Conservation (phyloP, 2,113 vertebrate species). For the Gila orcuttii region DNA sequence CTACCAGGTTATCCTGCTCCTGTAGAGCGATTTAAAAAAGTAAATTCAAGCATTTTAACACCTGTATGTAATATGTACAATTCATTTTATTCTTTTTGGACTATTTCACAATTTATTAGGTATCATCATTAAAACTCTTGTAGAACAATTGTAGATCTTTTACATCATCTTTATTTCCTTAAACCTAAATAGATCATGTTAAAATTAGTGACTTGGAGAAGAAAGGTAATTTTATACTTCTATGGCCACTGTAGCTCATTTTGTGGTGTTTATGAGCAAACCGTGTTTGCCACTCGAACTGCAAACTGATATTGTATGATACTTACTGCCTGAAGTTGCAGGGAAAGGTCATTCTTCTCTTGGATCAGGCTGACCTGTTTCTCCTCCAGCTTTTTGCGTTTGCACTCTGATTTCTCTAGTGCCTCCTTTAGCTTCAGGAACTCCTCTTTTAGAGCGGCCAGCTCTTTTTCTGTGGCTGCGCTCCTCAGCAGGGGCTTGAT, state of each 20-base stretch:
- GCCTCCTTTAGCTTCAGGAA: conserved; percentile 86
- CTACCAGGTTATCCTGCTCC: conserved; percentile 94
- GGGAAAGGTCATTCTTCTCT: conserved; percentile 91
- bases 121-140: neutral
- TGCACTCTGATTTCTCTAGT: conserved; percentile 86
- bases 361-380: conserved; percentile 88
- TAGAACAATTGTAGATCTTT: neutral
- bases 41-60: neutral
- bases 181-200: neutral
- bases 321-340: conserved; percentile 93
- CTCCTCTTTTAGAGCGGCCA: conserved; percentile 85
- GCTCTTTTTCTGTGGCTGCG: conserved; percentile 89
- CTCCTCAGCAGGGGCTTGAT: conserved; percentile 93
- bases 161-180: neutral
- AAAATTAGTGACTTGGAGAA: neutral
- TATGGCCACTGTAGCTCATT: neutral
- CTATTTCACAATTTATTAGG: neutral
- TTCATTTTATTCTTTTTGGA: neutral
- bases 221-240: neutral
- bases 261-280: neutral
- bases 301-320: neutral
- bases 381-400: conserved; percentile 92
- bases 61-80: neutral
- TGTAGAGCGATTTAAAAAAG: conserved; percentile 54
- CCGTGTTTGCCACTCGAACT: neutral